These are phyloP conservation scores for Steinernema scapterisci DNA, from an alignment of 2,888 invertebrate species.

Conservation along the genomic window DNA sequence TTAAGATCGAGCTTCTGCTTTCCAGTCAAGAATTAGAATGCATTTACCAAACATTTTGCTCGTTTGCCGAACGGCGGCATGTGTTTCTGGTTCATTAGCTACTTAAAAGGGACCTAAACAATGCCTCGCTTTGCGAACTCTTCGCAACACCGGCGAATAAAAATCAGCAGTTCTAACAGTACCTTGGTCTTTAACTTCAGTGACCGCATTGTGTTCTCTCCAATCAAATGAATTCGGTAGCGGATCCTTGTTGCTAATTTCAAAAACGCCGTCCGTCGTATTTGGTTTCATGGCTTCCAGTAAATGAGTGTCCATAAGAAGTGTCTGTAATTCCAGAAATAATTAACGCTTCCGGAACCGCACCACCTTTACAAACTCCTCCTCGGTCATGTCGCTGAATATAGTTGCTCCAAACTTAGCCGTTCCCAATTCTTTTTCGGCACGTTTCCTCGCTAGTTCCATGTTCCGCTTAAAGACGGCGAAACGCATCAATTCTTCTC, in stretches of 20 bases:
- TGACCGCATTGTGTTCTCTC: slow-evolving; percentile 5
- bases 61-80: too few species aligned
- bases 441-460: neutral
- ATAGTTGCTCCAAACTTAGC: neutral
- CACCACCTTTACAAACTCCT: neutral
- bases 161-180: neutral
- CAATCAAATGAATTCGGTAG: slow-evolving; percentile 1
- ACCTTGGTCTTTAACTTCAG: slow-evolving; percentile 17
- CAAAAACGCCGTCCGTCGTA: neutral
- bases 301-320: neutral
- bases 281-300: neutral
- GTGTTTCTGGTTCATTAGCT: too few species aligned
- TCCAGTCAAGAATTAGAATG: too few species aligned
- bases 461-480: neutral
- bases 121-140: too few species aligned
- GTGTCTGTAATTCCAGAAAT: neutral
- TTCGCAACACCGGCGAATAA: too few species aligned
- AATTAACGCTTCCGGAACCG: neutral
- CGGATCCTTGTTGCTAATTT: neutral
- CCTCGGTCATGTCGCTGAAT: neutral
- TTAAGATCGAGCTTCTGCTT: too few species aligned
- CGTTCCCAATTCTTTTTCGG: neutral
- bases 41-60: too few species aligned
- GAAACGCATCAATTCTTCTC: neutral
- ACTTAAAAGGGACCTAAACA: too few species aligned